A percentile compares a stretch with the other conserved stretches of the same genome.
Evolutionary conservation across 2,888 invertebrate species (phyloP).

Genomic region (Ethmia dodecea): DNA sequence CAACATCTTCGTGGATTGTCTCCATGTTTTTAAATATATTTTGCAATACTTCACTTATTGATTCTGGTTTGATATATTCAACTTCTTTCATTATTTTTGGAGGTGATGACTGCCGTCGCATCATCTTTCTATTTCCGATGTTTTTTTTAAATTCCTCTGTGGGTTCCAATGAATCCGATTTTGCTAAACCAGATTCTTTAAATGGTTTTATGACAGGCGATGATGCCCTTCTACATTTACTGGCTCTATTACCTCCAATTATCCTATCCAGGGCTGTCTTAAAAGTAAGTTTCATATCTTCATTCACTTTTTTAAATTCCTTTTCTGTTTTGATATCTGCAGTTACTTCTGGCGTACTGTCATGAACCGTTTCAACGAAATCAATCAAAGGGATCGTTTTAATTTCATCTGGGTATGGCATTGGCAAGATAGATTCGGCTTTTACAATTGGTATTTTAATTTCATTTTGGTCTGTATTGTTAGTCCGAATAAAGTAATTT

Average conservation of each 20-base stretch:
- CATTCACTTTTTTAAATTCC: conserved; percentile 54
- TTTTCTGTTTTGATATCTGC: conserved; percentile 39
- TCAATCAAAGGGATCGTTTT: conserved; percentile 24
- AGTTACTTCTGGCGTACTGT: not conserved
- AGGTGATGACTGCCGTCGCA: too few species aligned
- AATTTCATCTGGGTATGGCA: conserved; percentile 46
- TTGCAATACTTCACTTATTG: not conserved
- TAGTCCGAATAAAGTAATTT: conserved; percentile 1
- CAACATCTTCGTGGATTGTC: too few species aligned
- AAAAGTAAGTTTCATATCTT: conserved; percentile 54
- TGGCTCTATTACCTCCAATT: too few species aligned
- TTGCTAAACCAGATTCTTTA: not conserved
- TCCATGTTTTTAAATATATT: conserved; percentile 4
- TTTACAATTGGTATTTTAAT: conserved; percentile 39
- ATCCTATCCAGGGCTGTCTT: conserved; percentile 60
- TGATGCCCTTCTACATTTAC: conserved; percentile 26
- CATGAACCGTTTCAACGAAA: conserved; percentile 19
- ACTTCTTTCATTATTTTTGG: too few species aligned
- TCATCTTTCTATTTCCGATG: too few species aligned
- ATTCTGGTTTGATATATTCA: not conserved
- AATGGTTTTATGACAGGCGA: conserved; percentile 9
- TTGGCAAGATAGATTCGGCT: conserved; percentile 50
- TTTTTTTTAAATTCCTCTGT: too few species aligned
- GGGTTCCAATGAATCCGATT: not conserved
- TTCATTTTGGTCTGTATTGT: not conserved